Evolutionary conservation across 2,113 vertebrate genomes (phyloP).

Genomic region (Megaceryle maxima): DNA sequence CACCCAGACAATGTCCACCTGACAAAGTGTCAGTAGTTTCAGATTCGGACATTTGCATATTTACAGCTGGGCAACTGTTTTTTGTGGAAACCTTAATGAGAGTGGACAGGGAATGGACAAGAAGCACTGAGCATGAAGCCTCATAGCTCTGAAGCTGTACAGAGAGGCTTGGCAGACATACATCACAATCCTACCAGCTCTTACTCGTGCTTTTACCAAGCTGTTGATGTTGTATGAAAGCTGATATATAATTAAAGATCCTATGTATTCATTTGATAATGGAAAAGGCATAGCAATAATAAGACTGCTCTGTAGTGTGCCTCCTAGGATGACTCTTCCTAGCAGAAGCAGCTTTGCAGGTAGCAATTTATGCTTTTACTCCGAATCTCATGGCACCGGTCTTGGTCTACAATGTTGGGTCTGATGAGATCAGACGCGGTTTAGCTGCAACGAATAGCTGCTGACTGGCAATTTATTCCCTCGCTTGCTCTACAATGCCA

Average conservation of each 20-base stretch:
- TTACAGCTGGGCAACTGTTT: neutral
- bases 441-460: constrained; percentile 38
- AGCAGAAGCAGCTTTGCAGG: neutral
- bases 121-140: neutral
- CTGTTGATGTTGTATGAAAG: neutral
- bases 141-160: neutral
- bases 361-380: neutral
- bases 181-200: neutral
- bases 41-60: neutral
- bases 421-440: constrained; percentile 29
- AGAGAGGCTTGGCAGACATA: neutral
- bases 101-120: neutral
- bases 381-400: neutral
- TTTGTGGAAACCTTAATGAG: neutral
- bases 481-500: neutral
- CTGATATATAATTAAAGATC: neutral
- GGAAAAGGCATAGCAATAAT: neutral
- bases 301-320: neutral
- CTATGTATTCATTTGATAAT: neutral
- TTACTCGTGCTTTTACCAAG: neutral
- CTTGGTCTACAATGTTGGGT: neutral
- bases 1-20: neutral
- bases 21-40: neutral
- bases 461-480: constrained; percentile 43
- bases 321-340: neutral